Base-by-base conservation (phyloP, 2,888 invertebrate genomes). In the Leucophenga maculata region DNA sequence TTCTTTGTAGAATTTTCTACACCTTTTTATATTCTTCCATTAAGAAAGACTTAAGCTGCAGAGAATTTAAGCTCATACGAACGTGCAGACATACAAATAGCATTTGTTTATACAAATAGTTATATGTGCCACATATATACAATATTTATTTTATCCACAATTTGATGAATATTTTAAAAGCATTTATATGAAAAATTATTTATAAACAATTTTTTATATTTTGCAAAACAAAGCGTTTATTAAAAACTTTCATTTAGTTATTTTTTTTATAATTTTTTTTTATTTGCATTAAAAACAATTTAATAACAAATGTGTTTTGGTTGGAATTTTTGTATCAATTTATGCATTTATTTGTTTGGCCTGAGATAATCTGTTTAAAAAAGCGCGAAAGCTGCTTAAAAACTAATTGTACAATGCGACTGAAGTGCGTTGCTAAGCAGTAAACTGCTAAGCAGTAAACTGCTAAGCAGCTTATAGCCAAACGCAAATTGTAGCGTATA, bases 381-480 rank as follows among this genome's bases (percentile, higher is more conserved):
- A 50, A 4, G 16, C 50, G 50, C 39, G n/a, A 50, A 50, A 50
- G 6, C 50, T 18, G 50, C 50, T 50, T 50, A 11, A 1, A 50
- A 50, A 16, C 50, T 50, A 50, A 50, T 50, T 50, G 50, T 18
- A 18, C 18, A 50, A 50, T 39, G 1, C 11, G 11, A 6, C 39
- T 39, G 1, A 39, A 39, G 39, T 39, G 39, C 39, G 39, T 39
- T 39, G 39, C 39, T 39, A 39, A 6, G 39, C 39, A 39, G 11
- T 32, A 48, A 4, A 13, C 48, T 48, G n/a, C n/a, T n/a, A n/a
- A n/a, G n/a, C 48, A 48, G 14, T n/a, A 48, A 4, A n/a, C 55
- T 11, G 22, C 71, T 79, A 83, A 80, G 77, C 80, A 48, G 80
- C 83, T 83, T 83, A 73, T 48, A 64, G 70, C 69, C 69, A 60